A percentile compares a stretch with the other conserved stretches of the same genome.
These are phyloP conservation scores for Dasyprocta punctata DNA, from an alignment of 2,113 vertebrate species.

Conservation along the genomic window DNA sequence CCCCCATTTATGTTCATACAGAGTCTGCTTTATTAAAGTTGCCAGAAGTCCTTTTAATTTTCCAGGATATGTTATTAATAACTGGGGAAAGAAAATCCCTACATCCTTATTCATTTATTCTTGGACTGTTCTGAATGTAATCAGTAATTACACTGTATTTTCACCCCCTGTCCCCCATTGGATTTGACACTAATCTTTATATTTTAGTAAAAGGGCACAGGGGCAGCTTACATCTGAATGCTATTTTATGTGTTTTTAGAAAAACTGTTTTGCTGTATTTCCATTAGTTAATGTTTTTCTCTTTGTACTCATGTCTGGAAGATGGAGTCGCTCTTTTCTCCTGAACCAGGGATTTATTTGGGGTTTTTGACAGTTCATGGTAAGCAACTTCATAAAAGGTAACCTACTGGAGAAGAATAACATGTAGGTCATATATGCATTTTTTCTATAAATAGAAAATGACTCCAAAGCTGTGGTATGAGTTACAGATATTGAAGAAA, in stretches of 20 bases:
- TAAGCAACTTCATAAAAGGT: conserved; percentile 14
- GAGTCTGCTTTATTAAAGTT: not conserved
- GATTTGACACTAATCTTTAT: conserved; percentile 68
- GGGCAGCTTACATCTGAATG: not conserved
- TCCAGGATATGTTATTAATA: conserved; percentile 37
- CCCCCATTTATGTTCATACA: not conserved
- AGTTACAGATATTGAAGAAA: conserved; percentile 42
- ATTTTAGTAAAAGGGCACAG: conserved; percentile 53
- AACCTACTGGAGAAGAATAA: not conserved
- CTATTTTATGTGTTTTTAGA: conserved; percentile 17
- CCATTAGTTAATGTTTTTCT: not conserved
- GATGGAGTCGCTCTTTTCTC: not conserved
- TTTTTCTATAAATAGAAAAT: not conserved
- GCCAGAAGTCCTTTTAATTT: conserved; percentile 62
- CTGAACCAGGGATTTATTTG: not conserved
- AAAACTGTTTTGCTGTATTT: not conserved
- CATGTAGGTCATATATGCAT: not conserved
- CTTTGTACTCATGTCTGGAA: not conserved
- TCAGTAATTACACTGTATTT: conserved; percentile 76
- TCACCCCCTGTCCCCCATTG: conserved; percentile 39
- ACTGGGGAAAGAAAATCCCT: conserved; percentile 10
- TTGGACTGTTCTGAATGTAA: conserved; percentile 69
- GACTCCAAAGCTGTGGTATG: not conserved
- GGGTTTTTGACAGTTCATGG: not conserved
- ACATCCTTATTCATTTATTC: conserved; percentile 43